Percentiles rank a stretch among this genome's conserved stretches.
These are phyloP conservation scores for Bergia puertoricense DNA, from an alignment of 92 coral and sea anemone species.

Conservation along the genomic window DNA sequence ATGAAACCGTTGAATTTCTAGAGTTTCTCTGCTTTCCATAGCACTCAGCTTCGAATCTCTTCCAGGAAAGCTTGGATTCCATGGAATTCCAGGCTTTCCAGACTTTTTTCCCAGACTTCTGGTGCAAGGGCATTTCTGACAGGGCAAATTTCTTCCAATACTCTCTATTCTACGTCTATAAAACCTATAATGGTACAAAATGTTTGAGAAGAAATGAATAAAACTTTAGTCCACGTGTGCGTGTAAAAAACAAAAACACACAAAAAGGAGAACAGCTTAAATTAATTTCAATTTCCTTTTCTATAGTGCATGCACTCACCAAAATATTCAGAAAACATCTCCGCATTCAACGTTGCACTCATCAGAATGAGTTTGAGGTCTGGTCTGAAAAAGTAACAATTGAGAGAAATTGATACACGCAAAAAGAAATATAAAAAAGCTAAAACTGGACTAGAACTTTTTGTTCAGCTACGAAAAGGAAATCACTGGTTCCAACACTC, in stretches of 20 bases:
- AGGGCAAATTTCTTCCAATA: neutral
- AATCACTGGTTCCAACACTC: too few species aligned
- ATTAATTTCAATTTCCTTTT: neutral
- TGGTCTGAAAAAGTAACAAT: constrained; percentile 55
- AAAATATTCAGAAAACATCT: constrained; percentile 91
- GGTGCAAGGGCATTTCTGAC: too few species aligned
- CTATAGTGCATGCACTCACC: constrained; percentile 48
- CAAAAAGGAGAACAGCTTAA: neutral
- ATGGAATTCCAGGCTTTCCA: too few species aligned
- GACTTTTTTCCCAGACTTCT: too few species aligned
- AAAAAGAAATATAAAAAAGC: neutral
- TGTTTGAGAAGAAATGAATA: neutral
- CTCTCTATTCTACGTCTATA: neutral
- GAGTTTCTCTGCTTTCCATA: too few species aligned
- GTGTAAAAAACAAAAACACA: neutral
- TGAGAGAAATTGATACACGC: neutral
- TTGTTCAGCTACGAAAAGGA: too few species aligned
- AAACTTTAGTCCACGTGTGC: too few species aligned
- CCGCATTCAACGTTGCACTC: constrained; percentile 99
- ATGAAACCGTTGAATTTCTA: too few species aligned
- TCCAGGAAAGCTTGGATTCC: too few species aligned
- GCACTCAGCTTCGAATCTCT: too few species aligned
- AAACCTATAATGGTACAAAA: neutral
- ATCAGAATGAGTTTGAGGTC: constrained; percentile 89
- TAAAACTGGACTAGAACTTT: too few species aligned